Base-by-base conservation (phyloP, 2,888 invertebrate genomes). In the Lymantria monacha region DNA sequence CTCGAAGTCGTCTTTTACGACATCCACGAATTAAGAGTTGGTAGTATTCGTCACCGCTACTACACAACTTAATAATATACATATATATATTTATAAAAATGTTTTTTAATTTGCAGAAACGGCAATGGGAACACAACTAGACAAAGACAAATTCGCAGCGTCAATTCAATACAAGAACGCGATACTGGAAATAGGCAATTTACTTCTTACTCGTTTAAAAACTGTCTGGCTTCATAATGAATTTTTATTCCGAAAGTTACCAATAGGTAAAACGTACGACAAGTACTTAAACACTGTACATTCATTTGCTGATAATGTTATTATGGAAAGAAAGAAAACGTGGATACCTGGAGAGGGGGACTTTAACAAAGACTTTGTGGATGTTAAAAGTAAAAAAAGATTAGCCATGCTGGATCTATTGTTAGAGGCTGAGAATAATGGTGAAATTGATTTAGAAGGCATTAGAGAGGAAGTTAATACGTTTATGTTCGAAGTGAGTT, bases 391-490 rank as follows among this genome's bases (percentile, higher is more conserved):
- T 0, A 91, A 92, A 55, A 93, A 89, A 57, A 92, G 92, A 69
- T 81, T 93, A 72, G 94, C 94, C 0, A 93, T 95, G 75, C 78
- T 95, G 53, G 95, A 95, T 78, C 81, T 95, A 11, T 69, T 95
- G 11, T 68, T 95, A 8, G 92, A 93, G 53, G 92, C 93, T 0
- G 93, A 92, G 63, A 87, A 87, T 37, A 92, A 93, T 56, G 93
- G 93, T 7, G 84, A 92, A 57, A 84, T 95, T 15, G 92, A 92
- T 42, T 83, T 94, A 59, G 81, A 92, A 42, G 94, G 94, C 36
- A 93, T 95, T 51, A 87, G 93, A 46, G 94, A 95, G 68, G 95
- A 95, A 85, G 94, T 95, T 0, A 94, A 95, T 65, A 95, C 95
- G 0, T 95, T 95, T 66, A 94, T 95, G 94, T 95, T 95, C 83